phyloP scores from a whole-genome alignment of 2,113 vertebrate species.

The Bos indicus region DNA sequence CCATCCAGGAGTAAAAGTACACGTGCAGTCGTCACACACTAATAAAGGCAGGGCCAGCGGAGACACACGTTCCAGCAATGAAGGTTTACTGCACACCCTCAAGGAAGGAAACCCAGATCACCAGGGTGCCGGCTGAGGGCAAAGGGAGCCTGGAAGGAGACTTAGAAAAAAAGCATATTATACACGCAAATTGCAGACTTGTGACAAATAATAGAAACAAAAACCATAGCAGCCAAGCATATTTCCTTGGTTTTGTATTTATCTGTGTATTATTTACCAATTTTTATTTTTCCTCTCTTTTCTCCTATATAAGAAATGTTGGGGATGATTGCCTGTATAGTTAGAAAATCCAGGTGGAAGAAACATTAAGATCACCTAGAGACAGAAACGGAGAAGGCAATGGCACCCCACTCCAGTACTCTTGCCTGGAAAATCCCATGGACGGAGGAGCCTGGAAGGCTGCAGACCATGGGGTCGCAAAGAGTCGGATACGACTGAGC shows the following conservation, averaged over 20 bases:
- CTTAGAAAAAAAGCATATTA: too few relatives aligned
- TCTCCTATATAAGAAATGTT: neutral
- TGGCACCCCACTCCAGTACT: too few relatives aligned
- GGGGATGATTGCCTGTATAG: neutral
- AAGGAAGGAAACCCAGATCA: neutral
- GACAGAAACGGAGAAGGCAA: neutral
- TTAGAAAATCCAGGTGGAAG: neutral
- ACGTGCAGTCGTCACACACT: fast-evolving
- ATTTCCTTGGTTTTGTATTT: neutral
- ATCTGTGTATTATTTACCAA: neutral
- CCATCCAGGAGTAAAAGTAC: neutral
- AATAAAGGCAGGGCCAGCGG: neutral
- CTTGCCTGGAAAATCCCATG: too few relatives aligned
- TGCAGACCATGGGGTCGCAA: too few relatives aligned
- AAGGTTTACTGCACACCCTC: neutral
- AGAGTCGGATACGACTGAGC: too few relatives aligned
- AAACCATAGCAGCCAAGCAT: neutral
- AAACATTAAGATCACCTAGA: neutral
- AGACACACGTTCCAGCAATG: neutral
- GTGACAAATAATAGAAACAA: neutral
- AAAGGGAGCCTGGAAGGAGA: neutral
- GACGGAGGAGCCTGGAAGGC: too few relatives aligned
- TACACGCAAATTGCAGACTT: neutral
- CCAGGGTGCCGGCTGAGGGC: neutral
- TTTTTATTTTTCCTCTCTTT: neutral